Evolutionary conservation across 1,140 invertebrate species (phyloP).

Genomic region (Chlorops oryzae): DNA sequence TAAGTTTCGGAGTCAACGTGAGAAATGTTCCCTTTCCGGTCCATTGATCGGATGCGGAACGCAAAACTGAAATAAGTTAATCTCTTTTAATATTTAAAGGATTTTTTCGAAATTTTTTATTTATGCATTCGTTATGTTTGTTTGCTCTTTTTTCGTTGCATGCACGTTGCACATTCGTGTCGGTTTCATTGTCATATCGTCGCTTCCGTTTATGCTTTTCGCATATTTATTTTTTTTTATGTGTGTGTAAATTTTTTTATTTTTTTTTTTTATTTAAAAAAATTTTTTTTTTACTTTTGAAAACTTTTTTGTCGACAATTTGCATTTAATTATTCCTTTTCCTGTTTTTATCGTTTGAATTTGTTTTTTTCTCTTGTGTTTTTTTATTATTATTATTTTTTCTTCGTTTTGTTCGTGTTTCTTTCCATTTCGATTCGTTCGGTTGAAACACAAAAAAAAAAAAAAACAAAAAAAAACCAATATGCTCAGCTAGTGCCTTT

Average conservation of each 20-base stretch:
- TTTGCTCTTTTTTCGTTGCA: conserved; percentile 1
- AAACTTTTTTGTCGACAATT: no score
- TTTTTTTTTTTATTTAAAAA: conserved; percentile 1
- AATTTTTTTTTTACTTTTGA: conserved; percentile 4
- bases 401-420: no score
- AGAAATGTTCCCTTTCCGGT: no score
- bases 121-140: no score
- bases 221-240: background rate
- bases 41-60: no score
- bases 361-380: background rate
- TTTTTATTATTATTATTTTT: no score
- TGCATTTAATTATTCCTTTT: conserved; percentile 1
- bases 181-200: background rate
- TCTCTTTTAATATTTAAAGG: no score
- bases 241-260: background rate
- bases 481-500: conserved; percentile 46
- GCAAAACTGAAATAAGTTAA: no score
- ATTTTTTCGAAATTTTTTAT: no score
- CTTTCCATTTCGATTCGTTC: no score
- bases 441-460: no score
- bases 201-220: background rate
- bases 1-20: no score
- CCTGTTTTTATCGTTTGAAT: background rate
- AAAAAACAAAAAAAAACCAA: conserved; percentile 31
- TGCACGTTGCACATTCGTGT: background rate